Evolutionary conservation across 1,140 invertebrate species (phyloP).

Genomic region (Drosophila simulans): DNA sequence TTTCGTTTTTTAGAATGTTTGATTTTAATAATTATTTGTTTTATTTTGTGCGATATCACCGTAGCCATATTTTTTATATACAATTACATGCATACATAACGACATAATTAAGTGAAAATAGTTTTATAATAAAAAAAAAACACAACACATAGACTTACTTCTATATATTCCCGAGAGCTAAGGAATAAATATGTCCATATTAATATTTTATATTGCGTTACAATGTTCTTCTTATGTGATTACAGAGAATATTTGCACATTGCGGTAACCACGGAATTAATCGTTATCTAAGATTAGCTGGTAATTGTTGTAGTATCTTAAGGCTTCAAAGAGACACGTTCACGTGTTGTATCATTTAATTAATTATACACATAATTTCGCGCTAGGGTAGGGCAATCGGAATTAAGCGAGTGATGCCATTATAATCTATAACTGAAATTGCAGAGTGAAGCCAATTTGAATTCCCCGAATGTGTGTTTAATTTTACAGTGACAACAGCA

Average conservation of each 20-base stretch:
- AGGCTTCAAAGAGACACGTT: conserved; percentile 54
- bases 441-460: conserved; percentile 30
- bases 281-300: conserved; percentile 73
- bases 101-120: conserved; percentile 74
- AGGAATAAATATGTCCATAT: conserved; percentile 55
- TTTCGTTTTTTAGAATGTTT: conserved; percentile 43
- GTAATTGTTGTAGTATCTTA: conserved; percentile 72
- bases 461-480: conserved; percentile 13
- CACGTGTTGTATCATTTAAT: conserved; percentile 54
- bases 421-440: conserved; percentile 39
- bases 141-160: conserved; percentile 47
- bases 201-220: conserved; percentile 58
- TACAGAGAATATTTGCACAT: conserved; percentile 43
- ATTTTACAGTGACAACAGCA: conserved; percentile 16
- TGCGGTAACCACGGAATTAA: conserved; percentile 58
- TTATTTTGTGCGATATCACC: conserved; percentile 60
- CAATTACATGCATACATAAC: conserved; percentile 67
- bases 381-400: conserved; percentile 40
- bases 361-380: conserved; percentile 45
- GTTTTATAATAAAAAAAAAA: conserved; percentile 69
- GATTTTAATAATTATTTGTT: conserved; percentile 53
- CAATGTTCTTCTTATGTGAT: conserved; percentile 50
- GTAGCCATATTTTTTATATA: conserved; percentile 75
- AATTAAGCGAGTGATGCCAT: conserved; percentile 30
- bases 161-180: conserved; percentile 46